Percentiles rank a stretch among this genome's conserved stretches.
Conservation (phyloP, 2,797 vertebrate species). For the Sarcophilus harrisii region DNA sequence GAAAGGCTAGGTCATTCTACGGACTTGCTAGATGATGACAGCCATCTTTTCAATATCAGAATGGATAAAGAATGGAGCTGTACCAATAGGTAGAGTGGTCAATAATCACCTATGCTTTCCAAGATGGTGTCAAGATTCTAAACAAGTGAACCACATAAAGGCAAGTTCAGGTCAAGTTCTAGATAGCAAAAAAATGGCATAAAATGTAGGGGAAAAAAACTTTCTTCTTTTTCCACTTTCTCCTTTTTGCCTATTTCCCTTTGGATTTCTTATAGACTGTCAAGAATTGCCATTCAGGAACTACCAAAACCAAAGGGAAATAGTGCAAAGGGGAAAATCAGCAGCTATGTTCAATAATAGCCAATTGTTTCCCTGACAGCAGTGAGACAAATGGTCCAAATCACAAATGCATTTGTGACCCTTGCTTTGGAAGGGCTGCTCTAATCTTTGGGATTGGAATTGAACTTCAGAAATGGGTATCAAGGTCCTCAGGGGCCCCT, state of each 20-base stretch:
- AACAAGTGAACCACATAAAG: not conserved
- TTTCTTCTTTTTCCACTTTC: not conserved
- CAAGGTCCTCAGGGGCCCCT: slow-evolving; percentile 51
- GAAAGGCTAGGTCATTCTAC: not conserved
- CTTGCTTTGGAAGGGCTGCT: slow-evolving; percentile 65
- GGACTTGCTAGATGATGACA: not conserved
- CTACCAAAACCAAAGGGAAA: slow-evolving; percentile 50
- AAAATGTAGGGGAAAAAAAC: not conserved
- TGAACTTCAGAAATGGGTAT: slow-evolving; percentile 76
- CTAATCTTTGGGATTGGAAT: slow-evolving; percentile 69
- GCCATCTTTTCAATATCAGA: not conserved
- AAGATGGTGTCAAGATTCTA: slow-evolving; percentile 4
- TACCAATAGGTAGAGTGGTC: not conserved
- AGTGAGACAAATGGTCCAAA: slow-evolving; percentile 69
- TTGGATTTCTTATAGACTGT: slow-evolving; percentile 53
- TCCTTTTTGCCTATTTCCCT: slow-evolving; percentile 22
- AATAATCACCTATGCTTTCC: not conserved
- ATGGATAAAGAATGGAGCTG: not conserved
- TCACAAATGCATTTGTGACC: slow-evolving; percentile 76
- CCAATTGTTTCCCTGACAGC: slow-evolving; percentile 69
- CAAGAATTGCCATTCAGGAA: slow-evolving; percentile 63
- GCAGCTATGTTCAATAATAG: slow-evolving; percentile 74
- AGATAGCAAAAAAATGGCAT: not conserved
- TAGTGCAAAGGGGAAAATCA: slow-evolving; percentile 52
- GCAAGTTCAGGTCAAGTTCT: not conserved